Evolutionary conservation across 2,797 vertebrate genomes (phyloP).

Genomic region (Manis pentadactyla): DNA sequence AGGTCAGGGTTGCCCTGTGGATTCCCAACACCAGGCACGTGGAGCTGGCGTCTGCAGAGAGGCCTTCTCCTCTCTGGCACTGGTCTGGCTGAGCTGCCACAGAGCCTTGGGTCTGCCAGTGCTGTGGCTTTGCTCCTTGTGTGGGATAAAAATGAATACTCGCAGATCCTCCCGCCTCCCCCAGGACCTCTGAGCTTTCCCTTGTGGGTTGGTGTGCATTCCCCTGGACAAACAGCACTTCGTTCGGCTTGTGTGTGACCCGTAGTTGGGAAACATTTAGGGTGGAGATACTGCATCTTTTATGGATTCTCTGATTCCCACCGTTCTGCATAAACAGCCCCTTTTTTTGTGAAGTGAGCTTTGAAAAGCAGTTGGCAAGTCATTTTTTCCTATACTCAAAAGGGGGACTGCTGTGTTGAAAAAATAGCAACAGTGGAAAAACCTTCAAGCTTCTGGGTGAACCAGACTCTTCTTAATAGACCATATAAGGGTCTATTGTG

Average conservation of each 20-base stretch:
- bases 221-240: conserved; percentile 7
- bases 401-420: not conserved
- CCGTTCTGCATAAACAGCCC: not conserved
- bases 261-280: not conserved
- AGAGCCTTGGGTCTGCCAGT: not conserved
- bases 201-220: not conserved
- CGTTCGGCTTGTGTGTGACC: not conserved
- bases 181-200: not conserved
- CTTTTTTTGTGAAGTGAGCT: conserved; percentile 6
- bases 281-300: not conserved
- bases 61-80: not conserved
- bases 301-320: conserved; percentile 42
- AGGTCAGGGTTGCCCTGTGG: conserved; percentile 44
- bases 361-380: conserved; percentile 13
- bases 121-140: conserved; percentile 11
- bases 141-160: conserved; percentile 2
- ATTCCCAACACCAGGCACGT: not conserved
- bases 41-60: not conserved
- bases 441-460: not conserved
- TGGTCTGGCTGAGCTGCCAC: not conserved
- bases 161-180: conserved; percentile 21
- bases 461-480: not conserved
- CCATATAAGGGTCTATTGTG: not conserved
- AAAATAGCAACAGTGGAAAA: not conserved
- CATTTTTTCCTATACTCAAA: not conserved